Base-by-base conservation (phyloP, 2,113 vertebrate species). In the Speoplatyrhinus poulsoni region DNA sequence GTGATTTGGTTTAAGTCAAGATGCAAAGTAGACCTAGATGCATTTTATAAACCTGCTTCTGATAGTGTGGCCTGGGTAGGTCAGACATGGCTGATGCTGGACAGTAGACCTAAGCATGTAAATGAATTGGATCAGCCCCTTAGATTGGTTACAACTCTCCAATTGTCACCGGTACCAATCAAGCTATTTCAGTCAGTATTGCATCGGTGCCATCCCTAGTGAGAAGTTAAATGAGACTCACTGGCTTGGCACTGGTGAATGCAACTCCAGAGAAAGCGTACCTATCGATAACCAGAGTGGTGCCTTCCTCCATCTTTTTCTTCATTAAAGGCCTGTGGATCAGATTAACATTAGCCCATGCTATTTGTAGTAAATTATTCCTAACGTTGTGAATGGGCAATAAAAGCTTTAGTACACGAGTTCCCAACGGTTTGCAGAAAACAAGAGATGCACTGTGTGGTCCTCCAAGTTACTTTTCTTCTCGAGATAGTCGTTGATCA, bases 381-480 rank as follows among this genome's bases (percentile, higher is more conserved):
- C 36, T 41, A 1, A 41, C 4, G 1, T 41, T 41, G 36, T 41
- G 7, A 41, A 41, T 6, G 36, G 36, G 36, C 36, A 41, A 41
- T 41, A 41, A 41, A 6, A 2, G 0, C 4, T 10, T 52, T 58
- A 91, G 93, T 94, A 99, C 97, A 94, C 95, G 0, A 94, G 90
- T 12, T 99, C 97, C 97, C 98, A 99, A 81, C 97, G 95, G 90
- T 99, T 99, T 0, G 96, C 96, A 3, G 97, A 96, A 84, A 99
- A 99, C 0, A 99, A 93, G 47, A 99, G 90, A 61, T 99, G 98
- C 19, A 99, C 84, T 0, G 95, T 92, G 72, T 98, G 96, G 17
- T 99, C 97, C 80, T 98, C 95, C 88, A 98, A 47, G 1, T 98
- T 93, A 6, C 84, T 95, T 32, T 93, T 95, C 70, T 92, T 96